Base-by-base conservation (phyloP, 1,140 invertebrate species). In the Amyelois transitella region DNA sequence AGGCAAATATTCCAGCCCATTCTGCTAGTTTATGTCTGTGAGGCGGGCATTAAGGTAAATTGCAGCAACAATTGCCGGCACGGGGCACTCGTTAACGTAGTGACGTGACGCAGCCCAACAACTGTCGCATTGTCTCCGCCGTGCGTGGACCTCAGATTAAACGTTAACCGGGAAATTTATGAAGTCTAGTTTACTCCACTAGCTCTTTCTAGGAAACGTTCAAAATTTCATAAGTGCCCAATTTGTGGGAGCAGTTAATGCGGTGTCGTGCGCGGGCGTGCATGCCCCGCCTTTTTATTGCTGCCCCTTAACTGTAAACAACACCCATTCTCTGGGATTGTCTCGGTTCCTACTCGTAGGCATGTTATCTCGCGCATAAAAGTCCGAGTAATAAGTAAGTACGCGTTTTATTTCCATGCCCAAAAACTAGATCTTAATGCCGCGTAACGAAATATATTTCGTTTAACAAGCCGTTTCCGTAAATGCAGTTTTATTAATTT, bases 281-380 rank as follows among this genome's bases (percentile, higher is more conserved):
- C 75, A 76, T 77, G 81, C 77, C 68, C 77, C 80, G 75, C 79
- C 81, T 84, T 86, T 82, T 86, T 86, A 78, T 84, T 81, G 67
- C 73, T 81, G 78, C 75, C 77, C 75, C 75, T 76, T 83, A 78
- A 81, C 82, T 81, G 78, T 83, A 83, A 75, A 84, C 76, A 77
- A 81, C 81, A 82, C 80, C 82, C 78, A 86, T 83, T 86, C 74
- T 73, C 53, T 61, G 62, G 64, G 60, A 66, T 63, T 66, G 73
- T 72, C 64, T 73, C 62, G 64, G 59, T 65, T 66, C 61, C 61
- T 55, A 71, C 61, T 72, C 60, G 60, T 69, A 60, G 57, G 54
- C 49, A 63, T 63, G 60, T 64, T 65, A 68, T 68, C 62, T 71
- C 60, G 21, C 51, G 59, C 51, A 60, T 44, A 56, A 43, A 58